Evolutionary conservation across 2,797 vertebrate genomes (phyloP).

Genomic region (Pangasius djambal): DNA sequence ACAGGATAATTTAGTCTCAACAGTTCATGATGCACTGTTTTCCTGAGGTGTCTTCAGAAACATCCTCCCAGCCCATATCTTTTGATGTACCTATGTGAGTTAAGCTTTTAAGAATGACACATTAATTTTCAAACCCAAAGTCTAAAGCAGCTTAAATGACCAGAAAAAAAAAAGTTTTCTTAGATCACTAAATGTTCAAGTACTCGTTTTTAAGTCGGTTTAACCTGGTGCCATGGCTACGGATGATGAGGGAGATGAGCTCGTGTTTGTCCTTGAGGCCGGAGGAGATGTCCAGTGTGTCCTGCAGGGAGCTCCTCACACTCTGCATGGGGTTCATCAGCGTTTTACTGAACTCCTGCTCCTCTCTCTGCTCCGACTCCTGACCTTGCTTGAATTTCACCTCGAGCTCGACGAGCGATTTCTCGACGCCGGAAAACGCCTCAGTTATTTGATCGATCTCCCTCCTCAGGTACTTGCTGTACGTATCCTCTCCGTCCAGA

Average conservation of each 20-base stretch:
- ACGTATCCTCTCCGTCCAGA: slow-evolving; percentile 94
- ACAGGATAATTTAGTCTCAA: not conserved
- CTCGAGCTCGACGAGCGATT: slow-evolving; percentile 91
- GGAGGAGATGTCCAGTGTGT: slow-evolving; percentile 83
- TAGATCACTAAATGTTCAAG: slow-evolving; percentile 74
- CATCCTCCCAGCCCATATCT: not conserved
- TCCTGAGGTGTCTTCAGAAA: slow-evolving; percentile 24
- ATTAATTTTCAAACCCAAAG: not conserved
- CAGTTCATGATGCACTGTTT: not conserved
- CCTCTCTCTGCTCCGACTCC: slow-evolving; percentile 86
- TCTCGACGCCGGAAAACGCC: slow-evolving; percentile 89
- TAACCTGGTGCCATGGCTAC: slow-evolving; percentile 91
- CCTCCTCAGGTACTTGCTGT: slow-evolving; percentile 87
- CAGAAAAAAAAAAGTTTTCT: not conserved
- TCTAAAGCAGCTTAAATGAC: slow-evolving; percentile 1
- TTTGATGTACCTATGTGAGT: not conserved
- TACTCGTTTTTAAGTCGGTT: slow-evolving; percentile 90
- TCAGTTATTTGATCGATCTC: slow-evolving; percentile 90
- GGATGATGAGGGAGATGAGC: slow-evolving; percentile 89
- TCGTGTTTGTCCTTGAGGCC: slow-evolving; percentile 91
- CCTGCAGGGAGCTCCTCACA: slow-evolving; percentile 80
- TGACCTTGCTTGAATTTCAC: slow-evolving; percentile 93
- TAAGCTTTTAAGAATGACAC: not conserved
- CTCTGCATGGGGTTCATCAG: slow-evolving; percentile 86
- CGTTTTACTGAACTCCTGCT: slow-evolving; percentile 82